Percentiles rank a stretch among this genome's conserved stretches.
These are phyloP conservation scores for Drosophila bifasciata DNA, from an alignment of 1,140 invertebrate genomes.

Conservation along the genomic window DNA sequence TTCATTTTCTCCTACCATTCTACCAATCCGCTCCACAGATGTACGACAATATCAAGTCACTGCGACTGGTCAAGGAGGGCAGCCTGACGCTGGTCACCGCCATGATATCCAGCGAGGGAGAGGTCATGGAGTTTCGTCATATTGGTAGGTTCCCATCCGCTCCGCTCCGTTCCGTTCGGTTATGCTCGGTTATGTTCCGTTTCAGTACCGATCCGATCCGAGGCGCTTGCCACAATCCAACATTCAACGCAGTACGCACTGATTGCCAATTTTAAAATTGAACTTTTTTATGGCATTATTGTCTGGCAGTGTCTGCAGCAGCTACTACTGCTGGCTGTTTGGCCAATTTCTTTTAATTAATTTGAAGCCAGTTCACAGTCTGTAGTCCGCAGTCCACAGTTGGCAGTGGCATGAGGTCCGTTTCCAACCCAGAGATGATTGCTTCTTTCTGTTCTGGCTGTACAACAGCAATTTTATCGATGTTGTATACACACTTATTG, in stretches of 20 bases:
- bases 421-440: conserved; percentile 58
- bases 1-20: conserved; percentile 60
- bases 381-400: conserved; percentile 15
- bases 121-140: conserved; percentile 92
- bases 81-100: conserved; percentile 88
- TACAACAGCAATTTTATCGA: conserved; percentile 65
- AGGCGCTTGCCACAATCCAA: conserved; percentile 16
- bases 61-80: conserved; percentile 88
- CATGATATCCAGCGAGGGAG: conserved; percentile 93
- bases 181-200: background rate
- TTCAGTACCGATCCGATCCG: background rate
- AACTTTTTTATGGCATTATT: conserved; percentile 80
- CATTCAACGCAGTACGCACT: conserved; percentile 57
- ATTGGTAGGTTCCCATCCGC: conserved; percentile 69
- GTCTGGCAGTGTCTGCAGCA: conserved; percentile 28
- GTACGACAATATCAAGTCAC: conserved; percentile 94
- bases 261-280: conserved; percentile 83
- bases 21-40: conserved; percentile 85
- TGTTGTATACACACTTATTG: conserved; percentile 81
- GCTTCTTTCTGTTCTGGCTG: conserved; percentile 47
- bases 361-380: conserved; percentile 65
- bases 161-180: too few relatives aligned
- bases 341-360: conserved; percentile 82
- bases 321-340: conserved; percentile 33
- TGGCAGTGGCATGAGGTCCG: background rate